These are phyloP conservation scores for Acrocephalus scirpaceus DNA, from an alignment of 2,797 vertebrate genomes.

Conservation along the genomic window DNA sequence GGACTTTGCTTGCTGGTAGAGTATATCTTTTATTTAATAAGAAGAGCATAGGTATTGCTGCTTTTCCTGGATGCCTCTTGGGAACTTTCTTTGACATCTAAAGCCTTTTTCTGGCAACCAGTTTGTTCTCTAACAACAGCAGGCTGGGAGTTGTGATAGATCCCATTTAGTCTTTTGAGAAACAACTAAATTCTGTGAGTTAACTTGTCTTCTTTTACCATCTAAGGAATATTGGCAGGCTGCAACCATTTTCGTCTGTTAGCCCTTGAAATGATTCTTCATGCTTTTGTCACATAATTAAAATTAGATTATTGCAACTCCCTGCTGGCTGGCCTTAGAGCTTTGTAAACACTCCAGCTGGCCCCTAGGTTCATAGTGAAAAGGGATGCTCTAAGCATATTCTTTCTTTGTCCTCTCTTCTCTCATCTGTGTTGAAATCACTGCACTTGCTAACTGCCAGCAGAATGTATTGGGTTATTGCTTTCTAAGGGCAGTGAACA, in stretches of 20 bases:
- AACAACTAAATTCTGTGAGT: constrained; percentile 66
- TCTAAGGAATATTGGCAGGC: constrained; percentile 78
- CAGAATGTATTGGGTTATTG: constrained; percentile 68
- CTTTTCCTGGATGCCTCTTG: constrained; percentile 14
- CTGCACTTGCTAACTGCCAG: constrained; percentile 68
- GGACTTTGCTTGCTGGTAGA: neutral
- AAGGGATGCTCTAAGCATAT: constrained; percentile 71
- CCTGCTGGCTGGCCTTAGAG: constrained; percentile 74
- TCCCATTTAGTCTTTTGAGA: constrained; percentile 69
- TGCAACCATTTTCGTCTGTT: constrained; percentile 73
- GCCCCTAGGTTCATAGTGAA: constrained; percentile 69
- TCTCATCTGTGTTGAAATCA: constrained; percentile 63
- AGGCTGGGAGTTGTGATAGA: constrained; percentile 58
- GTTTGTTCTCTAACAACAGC: constrained; percentile 45
- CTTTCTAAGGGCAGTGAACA: constrained; percentile 67
- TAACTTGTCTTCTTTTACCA: constrained; percentile 77
- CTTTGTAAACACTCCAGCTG: constrained; percentile 78
- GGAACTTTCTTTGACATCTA: constrained; percentile 40
- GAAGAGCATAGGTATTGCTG: neutral
- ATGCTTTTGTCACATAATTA: constrained; percentile 83
- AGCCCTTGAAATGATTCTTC: constrained; percentile 80
- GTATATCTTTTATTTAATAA: neutral
- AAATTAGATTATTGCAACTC: constrained; percentile 82
- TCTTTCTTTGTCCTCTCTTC: constrained; percentile 56
- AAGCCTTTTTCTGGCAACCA: constrained; percentile 35